phyloP scores from a whole-genome alignment of 2,113 vertebrate genomes.

The Nestor notabilis region DNA sequence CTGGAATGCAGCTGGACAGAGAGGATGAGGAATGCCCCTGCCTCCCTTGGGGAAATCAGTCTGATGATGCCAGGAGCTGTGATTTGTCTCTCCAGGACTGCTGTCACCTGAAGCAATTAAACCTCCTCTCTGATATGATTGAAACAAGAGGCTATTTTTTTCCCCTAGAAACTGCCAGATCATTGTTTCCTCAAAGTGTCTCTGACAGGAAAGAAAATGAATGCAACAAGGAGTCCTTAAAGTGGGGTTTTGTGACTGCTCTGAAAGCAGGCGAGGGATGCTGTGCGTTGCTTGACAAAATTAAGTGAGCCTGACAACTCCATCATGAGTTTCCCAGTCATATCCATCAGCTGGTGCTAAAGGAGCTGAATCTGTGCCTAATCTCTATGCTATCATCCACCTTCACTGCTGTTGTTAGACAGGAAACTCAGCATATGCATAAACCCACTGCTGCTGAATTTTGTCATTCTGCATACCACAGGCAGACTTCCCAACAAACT shows the following conservation, averaged over 20 bases:
- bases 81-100: slow-evolving; percentile 31
- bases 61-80: neutral
- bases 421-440: neutral
- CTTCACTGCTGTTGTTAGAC: neutral
- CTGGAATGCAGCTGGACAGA: neutral
- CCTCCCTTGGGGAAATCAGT: neutral
- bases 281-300: neutral
- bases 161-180: neutral
- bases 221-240: neutral
- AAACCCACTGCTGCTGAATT: neutral
- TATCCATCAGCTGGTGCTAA: neutral
- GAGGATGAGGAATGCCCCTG: neutral
- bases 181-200: neutral
- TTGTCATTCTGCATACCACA: accelerated
- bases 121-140: neutral
- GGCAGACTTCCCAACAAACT: neutral
- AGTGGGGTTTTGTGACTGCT: neutral
- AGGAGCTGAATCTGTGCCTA: neutral
- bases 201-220: neutral
- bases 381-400: neutral
- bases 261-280: neutral
- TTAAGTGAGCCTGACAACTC: neutral
- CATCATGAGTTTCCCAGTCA: neutral
- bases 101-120: slow-evolving; percentile 50
- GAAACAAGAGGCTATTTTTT: neutral